Percentiles rank a stretch among this genome's conserved stretches.
Evolutionary conservation across 2,113 vertebrate genomes (phyloP).

Genomic region (Puffinus mauretanicus): DNA sequence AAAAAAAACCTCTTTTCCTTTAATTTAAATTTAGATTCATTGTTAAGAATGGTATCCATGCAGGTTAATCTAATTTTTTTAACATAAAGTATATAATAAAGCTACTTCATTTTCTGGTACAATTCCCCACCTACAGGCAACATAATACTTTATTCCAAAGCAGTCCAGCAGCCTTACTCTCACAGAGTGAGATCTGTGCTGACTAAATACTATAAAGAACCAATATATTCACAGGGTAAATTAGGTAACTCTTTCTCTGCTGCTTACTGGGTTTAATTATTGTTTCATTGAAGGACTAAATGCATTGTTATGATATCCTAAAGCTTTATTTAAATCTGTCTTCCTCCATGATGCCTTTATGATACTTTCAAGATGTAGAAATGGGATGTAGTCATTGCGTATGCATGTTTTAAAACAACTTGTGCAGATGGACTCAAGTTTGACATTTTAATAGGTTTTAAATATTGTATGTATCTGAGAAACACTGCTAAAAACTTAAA

Average conservation of each 20-base stretch:
- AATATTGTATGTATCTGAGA: neutral
- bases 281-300: neutral
- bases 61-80: neutral
- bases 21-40: neutral
- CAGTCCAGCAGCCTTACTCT: neutral
- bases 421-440: neutral
- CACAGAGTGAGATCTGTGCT: neutral
- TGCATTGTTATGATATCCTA: neutral
- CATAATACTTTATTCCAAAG: neutral
- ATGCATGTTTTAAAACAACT: neutral
- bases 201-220: neutral
- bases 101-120: constrained; percentile 3
- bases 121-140: constrained; percentile 2
- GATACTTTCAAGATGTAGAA: neutral
- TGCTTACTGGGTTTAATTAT: neutral
- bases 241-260: neutral
- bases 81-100: neutral
- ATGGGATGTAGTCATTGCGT: neutral
- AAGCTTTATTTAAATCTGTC: neutral
- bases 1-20: neutral
- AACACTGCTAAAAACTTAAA: neutral
- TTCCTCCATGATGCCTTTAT: neutral
- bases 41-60: neutral
- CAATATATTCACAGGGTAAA: neutral
- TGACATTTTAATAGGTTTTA: neutral